Evolutionary conservation across 2,797 vertebrate species (phyloP), one percentile per base, ranked within the genome.

Genomic region (Bufotes viridis): DNA sequence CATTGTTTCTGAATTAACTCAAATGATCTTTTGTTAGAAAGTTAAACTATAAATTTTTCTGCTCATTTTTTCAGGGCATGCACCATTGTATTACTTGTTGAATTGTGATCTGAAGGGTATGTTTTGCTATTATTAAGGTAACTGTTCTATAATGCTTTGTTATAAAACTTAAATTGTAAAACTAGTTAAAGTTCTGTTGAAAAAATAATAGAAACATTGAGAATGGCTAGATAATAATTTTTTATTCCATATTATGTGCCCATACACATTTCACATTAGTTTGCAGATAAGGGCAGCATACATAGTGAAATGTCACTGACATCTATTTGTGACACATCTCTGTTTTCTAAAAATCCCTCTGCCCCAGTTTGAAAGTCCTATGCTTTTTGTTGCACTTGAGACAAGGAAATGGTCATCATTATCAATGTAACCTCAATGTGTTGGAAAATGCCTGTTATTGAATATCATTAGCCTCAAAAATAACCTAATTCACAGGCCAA

Each of bases 11-110:
- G 22, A 22, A 24, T 78, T 53, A 78, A 53, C 74, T 78, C 22
- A 78, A 78, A 55, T 78, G 49, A 55, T 53, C 51, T 78, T 53
- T 78, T 78, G 74, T 55, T 24, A 55, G 74, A 12, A 20, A n/a
- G 72, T 22, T 51, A 51, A n/a, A 51, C 51, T 53, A 55, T 78
- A n/a, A n/a, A 13, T 51, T 78, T n/a, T 14, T 12, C 12, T 14
- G 74, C 49, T 9, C 55, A 22, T 53, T 78, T 78, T 78, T 53
- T 24, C 49, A 76, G 20, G 15, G 55, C 22, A 53, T n/a, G 4
- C 2, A 51, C 18, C 10, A n/a, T 51, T 75, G 20, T 51, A 75
- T 75, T 53, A 75, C 69, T 53, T 75, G 49, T 51, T 11, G 72
- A 75, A 22, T 75, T 75, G 20, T 74, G 22, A 22, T 51, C 42